A percentile compares a stretch with the other conserved stretches of the same genome.
These are phyloP conservation scores for Pediacus dermestoides DNA, from an alignment of 2,888 invertebrate genomes.

Conservation along the genomic window DNA sequence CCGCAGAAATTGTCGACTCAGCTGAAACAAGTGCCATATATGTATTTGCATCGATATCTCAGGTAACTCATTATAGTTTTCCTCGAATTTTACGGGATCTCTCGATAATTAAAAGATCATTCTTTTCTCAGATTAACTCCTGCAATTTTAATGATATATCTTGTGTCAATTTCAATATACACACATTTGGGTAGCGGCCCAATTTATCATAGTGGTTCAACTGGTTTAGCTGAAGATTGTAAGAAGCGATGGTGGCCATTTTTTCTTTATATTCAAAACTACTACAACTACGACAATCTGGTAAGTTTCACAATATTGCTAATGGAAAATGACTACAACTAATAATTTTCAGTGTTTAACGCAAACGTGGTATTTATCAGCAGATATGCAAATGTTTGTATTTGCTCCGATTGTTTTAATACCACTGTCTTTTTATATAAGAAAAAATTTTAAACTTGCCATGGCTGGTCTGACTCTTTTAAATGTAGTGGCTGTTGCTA, in stretches of 20 bases:
- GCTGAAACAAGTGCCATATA: slow-evolving; percentile 20
- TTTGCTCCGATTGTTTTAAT: slow-evolving; percentile 40
- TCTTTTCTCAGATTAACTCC: slow-evolving; percentile 27
- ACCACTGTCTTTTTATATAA: slow-evolving; percentile 29
- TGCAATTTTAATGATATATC: slow-evolving; percentile 24
- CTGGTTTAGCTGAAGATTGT: slow-evolving; percentile 31
- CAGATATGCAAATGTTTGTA: slow-evolving; percentile 45
- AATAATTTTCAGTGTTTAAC: slow-evolving; percentile 35
- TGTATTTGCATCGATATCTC: slow-evolving; percentile 29
- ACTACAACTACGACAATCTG: slow-evolving; percentile 30
- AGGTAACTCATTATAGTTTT: slow-evolving; percentile 22
- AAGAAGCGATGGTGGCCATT: slow-evolving; percentile 44
- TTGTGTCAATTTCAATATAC: slow-evolving; percentile 16
- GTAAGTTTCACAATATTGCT: slow-evolving; percentile 20
- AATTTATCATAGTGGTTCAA: slow-evolving; percentile 24
- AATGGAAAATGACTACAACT: no score
- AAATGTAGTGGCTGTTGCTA: neutral
- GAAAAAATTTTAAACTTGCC: slow-evolving; percentile 22
- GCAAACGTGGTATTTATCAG: slow-evolving; percentile 45
- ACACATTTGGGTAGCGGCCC: slow-evolving; percentile 25
- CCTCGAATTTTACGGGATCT: neutral
- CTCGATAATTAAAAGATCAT: neutral
- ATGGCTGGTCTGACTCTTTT: slow-evolving; percentile 21
- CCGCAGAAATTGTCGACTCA: slow-evolving; percentile 17
- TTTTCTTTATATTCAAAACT: slow-evolving; percentile 49